These are phyloP conservation scores for Idaea straminata DNA, from an alignment of 2,888 invertebrate species.

Conservation along the genomic window DNA sequence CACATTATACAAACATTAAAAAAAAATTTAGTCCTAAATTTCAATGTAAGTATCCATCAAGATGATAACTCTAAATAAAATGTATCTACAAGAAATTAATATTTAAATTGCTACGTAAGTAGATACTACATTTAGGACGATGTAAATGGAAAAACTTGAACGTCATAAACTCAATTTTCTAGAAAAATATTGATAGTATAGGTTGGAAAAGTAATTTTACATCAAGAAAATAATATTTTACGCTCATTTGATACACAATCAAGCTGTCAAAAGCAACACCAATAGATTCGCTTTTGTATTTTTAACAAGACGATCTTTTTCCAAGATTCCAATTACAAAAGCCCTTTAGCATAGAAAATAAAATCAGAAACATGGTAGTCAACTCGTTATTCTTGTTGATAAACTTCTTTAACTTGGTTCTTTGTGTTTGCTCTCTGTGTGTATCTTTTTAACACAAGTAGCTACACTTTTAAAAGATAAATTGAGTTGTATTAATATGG, in stretches of 20 bases:
- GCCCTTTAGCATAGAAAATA: conserved; percentile 26
- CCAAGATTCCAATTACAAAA: conserved; percentile 28
- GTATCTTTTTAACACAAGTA: background rate
- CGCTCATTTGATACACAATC: background rate
- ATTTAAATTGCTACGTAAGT: too few relatives aligned
- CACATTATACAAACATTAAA: too few relatives aligned
- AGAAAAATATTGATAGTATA: background rate
- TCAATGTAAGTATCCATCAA: too few relatives aligned
- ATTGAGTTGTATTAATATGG: background rate
- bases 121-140: too few relatives aligned
- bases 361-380: conserved; percentile 37
- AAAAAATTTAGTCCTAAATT: too few relatives aligned
- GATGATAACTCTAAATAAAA: too few relatives aligned
- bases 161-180: background rate
- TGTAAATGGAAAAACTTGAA: background rate
- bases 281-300: conserved; percentile 1
- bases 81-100: too few relatives aligned
- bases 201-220: background rate
- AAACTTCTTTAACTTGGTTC: background rate
- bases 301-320: background rate
- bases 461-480: background rate
- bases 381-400: conserved; percentile 18
- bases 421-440: background rate
- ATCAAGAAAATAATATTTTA: background rate
- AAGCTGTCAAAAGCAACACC: background rate